Conservation (phyloP, 1,140 invertebrate species). For the Lordiphosa clarofinis region DNA sequence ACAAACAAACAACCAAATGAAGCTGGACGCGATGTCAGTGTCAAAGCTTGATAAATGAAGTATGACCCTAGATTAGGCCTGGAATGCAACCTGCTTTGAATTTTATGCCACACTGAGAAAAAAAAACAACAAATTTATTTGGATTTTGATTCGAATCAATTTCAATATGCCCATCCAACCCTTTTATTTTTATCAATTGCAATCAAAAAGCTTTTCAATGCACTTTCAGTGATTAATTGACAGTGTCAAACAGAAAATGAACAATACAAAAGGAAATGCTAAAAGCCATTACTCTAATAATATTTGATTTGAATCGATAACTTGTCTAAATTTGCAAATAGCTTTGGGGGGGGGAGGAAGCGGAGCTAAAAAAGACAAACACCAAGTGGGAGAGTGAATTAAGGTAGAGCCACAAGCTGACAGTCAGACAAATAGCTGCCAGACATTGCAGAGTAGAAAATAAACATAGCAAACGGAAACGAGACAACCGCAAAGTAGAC, state of each 20-base stretch:
- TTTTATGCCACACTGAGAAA: no score
- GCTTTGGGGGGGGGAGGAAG: conserved; percentile 13
- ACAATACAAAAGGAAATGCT: conserved; percentile 12
- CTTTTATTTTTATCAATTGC: no score
- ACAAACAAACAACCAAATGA: conserved; percentile 14
- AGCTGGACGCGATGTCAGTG: conserved; percentile 41
- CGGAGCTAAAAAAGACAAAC: background rate
- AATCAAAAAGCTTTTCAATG: no score
- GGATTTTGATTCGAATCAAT: no score
- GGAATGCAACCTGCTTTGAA: conserved; percentile 2
- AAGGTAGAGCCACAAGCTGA: conserved; percentile 16
- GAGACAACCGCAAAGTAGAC: conserved; percentile 49
- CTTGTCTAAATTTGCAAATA: conserved; percentile 56
- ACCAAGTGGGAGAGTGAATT: background rate
- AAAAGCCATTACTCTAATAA: conserved; percentile 66
- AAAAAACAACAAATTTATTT: no score
- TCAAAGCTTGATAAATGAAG: conserved; percentile 47
- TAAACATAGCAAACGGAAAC: conserved; percentile 45
- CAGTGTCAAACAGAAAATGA: no score
- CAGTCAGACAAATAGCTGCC: conserved; percentile 49
- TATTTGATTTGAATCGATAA: conserved; percentile 68
- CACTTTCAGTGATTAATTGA: no score
- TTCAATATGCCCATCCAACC: no score
- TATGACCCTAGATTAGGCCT: conserved; percentile 19
- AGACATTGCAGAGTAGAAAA: conserved; percentile 45